Percentiles rank a stretch among this genome's conserved stretches.
phyloP scores from a whole-genome alignment of 2,888 invertebrate genomes.

The Polymixis lichenea region DNA sequence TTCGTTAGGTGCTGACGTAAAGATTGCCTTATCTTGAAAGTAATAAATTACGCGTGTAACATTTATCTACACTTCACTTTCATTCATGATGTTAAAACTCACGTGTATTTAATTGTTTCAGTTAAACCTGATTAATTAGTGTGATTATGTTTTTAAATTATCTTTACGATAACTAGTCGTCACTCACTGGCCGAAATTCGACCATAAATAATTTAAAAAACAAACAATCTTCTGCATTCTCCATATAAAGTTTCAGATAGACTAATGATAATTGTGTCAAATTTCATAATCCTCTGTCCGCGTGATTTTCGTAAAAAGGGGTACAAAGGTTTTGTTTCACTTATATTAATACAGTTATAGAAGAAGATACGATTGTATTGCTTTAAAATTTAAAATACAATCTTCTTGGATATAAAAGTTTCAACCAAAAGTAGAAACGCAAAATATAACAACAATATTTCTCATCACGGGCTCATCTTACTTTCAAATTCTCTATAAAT shows the following conservation, averaged over 20 bases:
- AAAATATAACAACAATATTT: neutral
- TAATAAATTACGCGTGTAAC: conserved; percentile 49
- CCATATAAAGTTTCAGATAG: too few relatives aligned
- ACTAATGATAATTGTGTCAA: too few relatives aligned
- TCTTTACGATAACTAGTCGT: neutral
- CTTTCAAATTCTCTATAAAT: conserved; percentile 18
- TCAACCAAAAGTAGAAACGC: neutral
- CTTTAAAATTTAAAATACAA: neutral
- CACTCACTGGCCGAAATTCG: too few relatives aligned
- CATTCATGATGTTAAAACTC: conserved; percentile 6
- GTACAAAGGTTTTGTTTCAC: neutral
- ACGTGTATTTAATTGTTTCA: neutral
- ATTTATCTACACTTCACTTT: conserved; percentile 44
- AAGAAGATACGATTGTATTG: neutral
- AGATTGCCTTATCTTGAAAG: conserved; percentile 39
- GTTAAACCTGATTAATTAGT: neutral
- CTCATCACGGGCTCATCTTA: neutral
- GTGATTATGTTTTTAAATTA: neutral
- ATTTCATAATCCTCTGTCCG: too few relatives aligned
- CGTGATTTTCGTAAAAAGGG: too few relatives aligned
- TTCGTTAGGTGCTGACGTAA: conserved; percentile 29
- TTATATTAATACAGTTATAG: too few relatives aligned
- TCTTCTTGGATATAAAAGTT: neutral
- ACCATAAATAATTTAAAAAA: too few relatives aligned
- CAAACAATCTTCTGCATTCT: too few relatives aligned